phyloP scores from a whole-genome alignment of 1,140 invertebrate genomes.

The Euura lappo region DNA sequence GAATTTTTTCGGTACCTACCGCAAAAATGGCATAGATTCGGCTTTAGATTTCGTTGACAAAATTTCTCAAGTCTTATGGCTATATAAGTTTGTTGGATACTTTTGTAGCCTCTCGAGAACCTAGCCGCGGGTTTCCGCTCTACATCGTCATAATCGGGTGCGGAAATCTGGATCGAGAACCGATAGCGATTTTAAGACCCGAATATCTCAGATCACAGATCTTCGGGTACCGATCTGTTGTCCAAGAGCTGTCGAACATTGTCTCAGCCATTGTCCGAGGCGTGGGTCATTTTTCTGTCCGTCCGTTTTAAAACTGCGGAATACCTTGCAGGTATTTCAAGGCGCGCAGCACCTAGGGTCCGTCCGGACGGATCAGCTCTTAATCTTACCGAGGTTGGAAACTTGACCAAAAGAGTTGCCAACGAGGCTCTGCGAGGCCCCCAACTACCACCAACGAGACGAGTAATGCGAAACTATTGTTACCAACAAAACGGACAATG shows the following conservation, averaged over 20 bases:
- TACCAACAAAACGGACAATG: slow-evolving; percentile 21
- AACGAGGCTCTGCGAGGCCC: background rate
- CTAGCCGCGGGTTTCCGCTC: background rate
- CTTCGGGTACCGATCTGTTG: background rate
- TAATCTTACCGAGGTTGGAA: slow-evolving; percentile 30
- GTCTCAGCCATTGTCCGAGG: background rate
- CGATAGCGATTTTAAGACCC: background rate
- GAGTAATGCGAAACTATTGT: slow-evolving; percentile 34
- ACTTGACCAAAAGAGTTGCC: slow-evolving; percentile 44
- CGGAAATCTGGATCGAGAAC: background rate
- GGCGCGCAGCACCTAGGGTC: background rate
- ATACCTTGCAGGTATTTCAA: no score
- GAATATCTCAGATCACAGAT: background rate
- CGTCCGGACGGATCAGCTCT: slow-evolving; percentile 28
- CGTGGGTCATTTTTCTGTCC: slow-evolving; percentile 18
- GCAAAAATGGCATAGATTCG: no score
- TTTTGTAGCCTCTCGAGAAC: no score
- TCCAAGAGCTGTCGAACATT: slow-evolving; percentile 3
- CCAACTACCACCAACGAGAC: slow-evolving; percentile 21
- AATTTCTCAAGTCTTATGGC: no score
- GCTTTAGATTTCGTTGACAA: no score
- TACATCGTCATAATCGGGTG: background rate
- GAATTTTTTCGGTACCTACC: no score
- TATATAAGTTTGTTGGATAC: no score
- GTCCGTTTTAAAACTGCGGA: background rate